Evolutionary conservation across 2,888 invertebrate species (phyloP).

Genomic region (Drosophila atripex): DNA sequence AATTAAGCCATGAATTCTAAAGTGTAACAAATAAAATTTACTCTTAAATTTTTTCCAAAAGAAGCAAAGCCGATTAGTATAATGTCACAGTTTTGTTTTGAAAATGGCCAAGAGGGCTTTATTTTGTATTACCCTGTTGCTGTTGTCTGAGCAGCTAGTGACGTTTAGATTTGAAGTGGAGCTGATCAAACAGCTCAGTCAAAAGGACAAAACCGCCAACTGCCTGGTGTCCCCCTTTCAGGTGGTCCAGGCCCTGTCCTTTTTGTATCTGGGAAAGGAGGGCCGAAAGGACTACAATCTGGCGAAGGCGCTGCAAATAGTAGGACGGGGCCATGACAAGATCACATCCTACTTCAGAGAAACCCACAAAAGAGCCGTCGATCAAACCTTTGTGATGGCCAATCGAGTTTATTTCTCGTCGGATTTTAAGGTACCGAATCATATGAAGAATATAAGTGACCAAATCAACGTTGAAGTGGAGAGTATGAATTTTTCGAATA

Average conservation of each 20-base stretch:
- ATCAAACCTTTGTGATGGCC: not conserved
- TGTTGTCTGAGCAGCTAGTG: not conserved
- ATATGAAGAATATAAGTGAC: not conserved
- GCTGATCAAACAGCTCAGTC: not conserved
- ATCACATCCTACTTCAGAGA: not conserved
- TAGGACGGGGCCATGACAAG: not conserved
- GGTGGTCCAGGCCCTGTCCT: slow-evolving; percentile 4
- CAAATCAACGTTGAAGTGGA: not conserved
- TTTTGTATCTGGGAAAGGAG: slow-evolving; percentile 19
- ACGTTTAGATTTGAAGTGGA: slow-evolving; percentile 4
- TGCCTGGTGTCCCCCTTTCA: slow-evolving; percentile 14
- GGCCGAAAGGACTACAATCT: slow-evolving; percentile 6
- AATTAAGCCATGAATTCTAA: not conserved
- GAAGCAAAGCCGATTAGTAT: too few species aligned
- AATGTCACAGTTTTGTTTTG: not conserved
- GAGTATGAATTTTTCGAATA: not conserved
- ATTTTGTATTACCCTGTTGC: not conserved
- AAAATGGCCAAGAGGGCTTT: slow-evolving; percentile 3
- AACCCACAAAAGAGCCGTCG: not conserved
- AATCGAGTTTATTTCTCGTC: slow-evolving; percentile 9
- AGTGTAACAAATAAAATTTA: not conserved
- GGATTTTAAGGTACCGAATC: not conserved
- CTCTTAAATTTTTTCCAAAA: rapidly evolving
- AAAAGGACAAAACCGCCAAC: not conserved
- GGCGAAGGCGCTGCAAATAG: slow-evolving; percentile 1